These are phyloP conservation scores for Myrmecobius fasciatus DNA, from an alignment of 2,113 vertebrate genomes.

Conservation along the genomic window DNA sequence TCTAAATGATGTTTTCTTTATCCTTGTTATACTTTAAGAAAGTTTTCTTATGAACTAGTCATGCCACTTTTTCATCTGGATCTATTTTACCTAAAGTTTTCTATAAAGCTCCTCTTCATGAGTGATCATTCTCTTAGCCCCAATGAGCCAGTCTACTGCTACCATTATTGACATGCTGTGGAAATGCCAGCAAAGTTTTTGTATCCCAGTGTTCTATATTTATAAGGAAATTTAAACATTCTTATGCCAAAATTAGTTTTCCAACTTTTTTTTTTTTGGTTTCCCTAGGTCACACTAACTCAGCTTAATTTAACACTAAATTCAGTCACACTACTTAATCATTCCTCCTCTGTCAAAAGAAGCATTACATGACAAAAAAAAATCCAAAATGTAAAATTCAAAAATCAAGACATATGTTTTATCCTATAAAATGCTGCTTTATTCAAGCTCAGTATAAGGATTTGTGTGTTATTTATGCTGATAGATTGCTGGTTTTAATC, in stretches of 20 bases:
- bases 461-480: slow-evolving; percentile 34
- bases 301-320: slow-evolving; percentile 83
- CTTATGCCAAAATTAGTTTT: slow-evolving; percentile 82
- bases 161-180: background rate
- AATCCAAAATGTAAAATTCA: slow-evolving; percentile 48
- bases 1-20: background rate
- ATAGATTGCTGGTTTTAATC: slow-evolving; percentile 16
- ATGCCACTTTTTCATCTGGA: background rate
- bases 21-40: background rate
- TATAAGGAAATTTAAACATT: slow-evolving; percentile 82
- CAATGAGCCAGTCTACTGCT: slow-evolving; percentile 36
- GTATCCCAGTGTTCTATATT: slow-evolving; percentile 73
- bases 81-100: background rate
- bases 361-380: slow-evolving; percentile 66
- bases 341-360: slow-evolving; percentile 64
- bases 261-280: slow-evolving; percentile 79
- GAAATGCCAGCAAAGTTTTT: slow-evolving; percentile 83
- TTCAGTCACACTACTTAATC: slow-evolving; percentile 78
- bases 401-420: background rate
- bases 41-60: background rate
- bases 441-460: background rate
- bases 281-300: slow-evolving; percentile 76
- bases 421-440: slow-evolving; percentile 13
- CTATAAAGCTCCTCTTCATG: slow-evolving; percentile 52
- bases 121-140: background rate